Conservation (phyloP, 2,797 vertebrate genomes). For the Darevskia mixta region DNA sequence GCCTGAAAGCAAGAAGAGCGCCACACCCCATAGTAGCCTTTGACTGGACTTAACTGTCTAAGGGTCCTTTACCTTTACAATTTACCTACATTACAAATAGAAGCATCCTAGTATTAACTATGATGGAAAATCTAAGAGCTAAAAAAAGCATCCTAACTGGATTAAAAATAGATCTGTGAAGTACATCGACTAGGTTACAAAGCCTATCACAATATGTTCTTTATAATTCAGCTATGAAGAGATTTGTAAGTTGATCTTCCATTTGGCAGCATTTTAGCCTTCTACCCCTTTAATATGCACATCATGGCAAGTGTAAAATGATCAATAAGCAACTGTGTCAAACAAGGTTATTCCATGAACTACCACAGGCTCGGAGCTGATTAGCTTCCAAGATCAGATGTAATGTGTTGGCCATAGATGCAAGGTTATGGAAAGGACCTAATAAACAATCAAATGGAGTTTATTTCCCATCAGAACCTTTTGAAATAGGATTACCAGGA, state of each 20-base stretch:
- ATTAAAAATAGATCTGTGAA: background rate
- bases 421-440: constrained; percentile 60
- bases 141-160: background rate
- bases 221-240: constrained; percentile 30
- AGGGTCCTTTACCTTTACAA: background rate
- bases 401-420: constrained; percentile 30
- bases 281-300: constrained; percentile 24
- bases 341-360: constrained; percentile 62
- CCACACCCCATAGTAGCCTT: no score
- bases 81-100: background rate
- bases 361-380: background rate
- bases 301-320: constrained; percentile 15
- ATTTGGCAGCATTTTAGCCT: background rate
- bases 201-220: background rate
- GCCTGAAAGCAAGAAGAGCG: no score
- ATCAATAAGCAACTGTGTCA: constrained; percentile 59
- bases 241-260: background rate
- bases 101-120: background rate
- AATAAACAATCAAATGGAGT: constrained; percentile 46
- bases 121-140: background rate
- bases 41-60: no score
- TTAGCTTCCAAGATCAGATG: constrained; percentile 45
- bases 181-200: background rate
- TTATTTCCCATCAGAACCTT: constrained; percentile 11
- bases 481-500: background rate